Base-by-base conservation (phyloP, 2,113 vertebrate genomes). In the Melanocharis versteri region DNA sequence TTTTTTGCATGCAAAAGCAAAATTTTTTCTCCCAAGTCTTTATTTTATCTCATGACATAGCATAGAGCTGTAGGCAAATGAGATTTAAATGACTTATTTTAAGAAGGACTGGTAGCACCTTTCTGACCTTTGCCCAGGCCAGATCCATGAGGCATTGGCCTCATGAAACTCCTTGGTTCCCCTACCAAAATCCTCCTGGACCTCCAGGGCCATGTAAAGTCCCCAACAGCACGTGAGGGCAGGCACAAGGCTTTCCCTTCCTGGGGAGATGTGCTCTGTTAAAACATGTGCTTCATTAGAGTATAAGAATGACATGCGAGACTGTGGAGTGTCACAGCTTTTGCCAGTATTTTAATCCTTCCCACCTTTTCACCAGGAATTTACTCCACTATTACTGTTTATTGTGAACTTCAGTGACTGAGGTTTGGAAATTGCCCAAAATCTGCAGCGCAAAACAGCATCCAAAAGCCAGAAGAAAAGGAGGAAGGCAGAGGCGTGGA, bases 341-440 rank as follows among this genome's bases (percentile, higher is more conserved):
- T 93, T 96, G 82, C 71, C 0, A 7, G 58, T 56, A 42, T 93
- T 68, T 48, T 75, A 85, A 71, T 45, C 28, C 28, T 94, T 91
- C 65, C 61, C 33, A 83, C 16, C 17, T 93, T 94, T 93, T 76
- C 66, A 72, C 21, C 3, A 10, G 73, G 60, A 95, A 94, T 94
- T 93, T 90, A 90, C 56, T 88, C 37, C 47, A 42, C 64, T 81
- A 23, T 70, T 93, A 70, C 27, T 72, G 23, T 79, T 91, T 92
- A 57, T 87, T 83, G 42, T 66, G 65, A 95, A 89, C 42, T 66
- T 66, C 56, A 37, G 51, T 81, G 85, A 93, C 84, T 51, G 70
- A 76, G 39, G 21, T 90, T 96, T 95, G 91, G 84, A 93, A 88
- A 87, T 87, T 87, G 62, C 93, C 89, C 94, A 88, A 97, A 91